phyloP scores from a whole-genome alignment of 2,797 vertebrate species.

The Oreonectes daqikongensis region DNA sequence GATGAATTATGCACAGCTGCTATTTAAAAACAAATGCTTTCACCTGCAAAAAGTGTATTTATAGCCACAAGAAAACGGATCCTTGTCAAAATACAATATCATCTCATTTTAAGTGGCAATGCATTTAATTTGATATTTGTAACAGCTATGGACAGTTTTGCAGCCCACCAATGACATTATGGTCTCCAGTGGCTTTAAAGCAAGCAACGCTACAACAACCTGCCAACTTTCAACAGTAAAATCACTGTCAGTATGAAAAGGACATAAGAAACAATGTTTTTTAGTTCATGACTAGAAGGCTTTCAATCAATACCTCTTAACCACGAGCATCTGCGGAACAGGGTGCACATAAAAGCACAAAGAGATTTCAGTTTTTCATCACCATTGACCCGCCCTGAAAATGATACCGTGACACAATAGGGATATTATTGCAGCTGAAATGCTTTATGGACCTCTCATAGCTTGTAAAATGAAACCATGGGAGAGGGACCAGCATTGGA shows the following conservation, averaged over 20 bases:
- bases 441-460: slow-evolving; percentile 48
- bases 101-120: not conserved
- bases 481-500: not conserved
- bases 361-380: slow-evolving; percentile 50
- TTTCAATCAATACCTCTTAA: slow-evolving; percentile 52
- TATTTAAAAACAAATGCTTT: not conserved
- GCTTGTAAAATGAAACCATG: slow-evolving; percentile 33
- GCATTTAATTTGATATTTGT: not conserved
- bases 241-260: not conserved
- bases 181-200: not conserved
- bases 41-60: not conserved
- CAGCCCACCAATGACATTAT: not conserved
- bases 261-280: not conserved
- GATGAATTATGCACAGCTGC: not conserved
- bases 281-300: slow-evolving; percentile 17
- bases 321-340: slow-evolving; percentile 39
- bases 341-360: slow-evolving; percentile 15
- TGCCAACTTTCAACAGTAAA: not conserved
- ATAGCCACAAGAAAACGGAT: not conserved
- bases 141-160: not conserved
- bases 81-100: not conserved
- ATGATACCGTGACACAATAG: slow-evolving; percentile 33
- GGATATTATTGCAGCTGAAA: slow-evolving; percentile 43
- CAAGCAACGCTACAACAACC: not conserved
- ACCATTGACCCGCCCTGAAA: slow-evolving; percentile 44